phyloP scores from a whole-genome alignment of 2,888 invertebrate genomes.

The Papilio gigon region DNA sequence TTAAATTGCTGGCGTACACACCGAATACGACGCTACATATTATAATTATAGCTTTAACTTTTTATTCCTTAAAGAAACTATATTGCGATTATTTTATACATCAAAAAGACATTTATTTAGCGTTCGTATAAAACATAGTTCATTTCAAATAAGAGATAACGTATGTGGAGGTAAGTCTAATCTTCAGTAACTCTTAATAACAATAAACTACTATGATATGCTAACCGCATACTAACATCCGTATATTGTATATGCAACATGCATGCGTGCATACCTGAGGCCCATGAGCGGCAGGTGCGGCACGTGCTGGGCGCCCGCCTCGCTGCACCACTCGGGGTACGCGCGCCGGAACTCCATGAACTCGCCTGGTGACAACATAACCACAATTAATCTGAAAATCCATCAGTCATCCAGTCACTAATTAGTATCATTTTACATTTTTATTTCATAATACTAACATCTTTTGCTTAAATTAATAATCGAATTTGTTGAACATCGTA shows the following conservation, averaged over 20 bases:
- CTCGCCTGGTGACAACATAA: conserved; percentile 86
- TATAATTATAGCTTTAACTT: too few relatives aligned
- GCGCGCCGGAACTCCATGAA: conserved; percentile 91
- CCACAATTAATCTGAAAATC: conserved; percentile 31
- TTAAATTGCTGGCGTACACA: not conserved
- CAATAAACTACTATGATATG: too few relatives aligned
- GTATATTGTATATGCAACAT: not conserved
- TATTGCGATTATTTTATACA: too few relatives aligned
- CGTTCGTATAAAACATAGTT: too few relatives aligned
- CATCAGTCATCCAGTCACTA: conserved; percentile 33
- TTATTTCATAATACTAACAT: not conserved
- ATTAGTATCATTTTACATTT: not conserved
- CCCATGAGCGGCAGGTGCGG: conserved; percentile 83
- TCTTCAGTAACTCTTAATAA: too few relatives aligned
- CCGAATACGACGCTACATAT: not conserved
- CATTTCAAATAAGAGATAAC: too few relatives aligned
- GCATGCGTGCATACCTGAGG: conserved; percentile 59
- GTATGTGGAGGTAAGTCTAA: too few relatives aligned
- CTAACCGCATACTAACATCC: not conserved
- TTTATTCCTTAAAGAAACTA: too few relatives aligned
- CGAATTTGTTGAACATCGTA: not conserved
- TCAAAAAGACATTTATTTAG: too few relatives aligned
- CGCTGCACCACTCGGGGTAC: conserved; percentile 95
- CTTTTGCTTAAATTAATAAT: not conserved
- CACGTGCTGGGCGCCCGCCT: conserved; percentile 86